Percentiles rank a stretch among this genome's conserved stretches.
These are phyloP conservation scores for Etheostoma nigrum DNA, from an alignment of 2,797 vertebrate species.

Conservation along the genomic window DNA sequence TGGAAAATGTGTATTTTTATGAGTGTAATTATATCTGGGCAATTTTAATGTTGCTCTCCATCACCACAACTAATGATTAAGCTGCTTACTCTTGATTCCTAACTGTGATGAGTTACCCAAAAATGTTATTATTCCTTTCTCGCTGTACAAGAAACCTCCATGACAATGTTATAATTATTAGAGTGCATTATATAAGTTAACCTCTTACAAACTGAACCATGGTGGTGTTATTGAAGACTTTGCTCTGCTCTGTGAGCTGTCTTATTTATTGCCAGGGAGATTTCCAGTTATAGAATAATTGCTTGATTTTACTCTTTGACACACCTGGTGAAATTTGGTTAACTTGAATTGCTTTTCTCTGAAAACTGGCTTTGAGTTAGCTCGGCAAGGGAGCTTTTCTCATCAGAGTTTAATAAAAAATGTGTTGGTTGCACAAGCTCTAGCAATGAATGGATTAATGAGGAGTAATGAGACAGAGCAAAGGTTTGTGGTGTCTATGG, in stretches of 20 bases:
- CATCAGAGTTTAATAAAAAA: slow-evolving; percentile 30
- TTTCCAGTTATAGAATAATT: slow-evolving; percentile 17
- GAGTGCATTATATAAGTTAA: neutral
- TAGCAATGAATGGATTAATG: slow-evolving; percentile 28
- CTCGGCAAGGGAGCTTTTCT: slow-evolving; percentile 11
- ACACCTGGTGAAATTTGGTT: slow-evolving; percentile 12
- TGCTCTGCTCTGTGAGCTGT: neutral
- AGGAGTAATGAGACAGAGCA: slow-evolving; percentile 13
- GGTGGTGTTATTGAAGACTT: neutral
- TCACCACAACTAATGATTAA: neutral
- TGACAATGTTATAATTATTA: neutral
- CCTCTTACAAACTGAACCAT: neutral
- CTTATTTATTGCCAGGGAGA: neutral
- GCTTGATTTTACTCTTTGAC: slow-evolving; percentile 10
- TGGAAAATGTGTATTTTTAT: no score
- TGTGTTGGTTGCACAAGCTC: neutral
- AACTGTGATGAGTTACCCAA: neutral
- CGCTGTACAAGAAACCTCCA: no score
- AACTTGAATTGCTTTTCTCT: slow-evolving; percentile 27
- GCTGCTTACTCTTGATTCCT: neutral
- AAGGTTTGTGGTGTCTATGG: neutral
- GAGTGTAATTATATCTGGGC: neutral
- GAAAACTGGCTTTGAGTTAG: slow-evolving; percentile 6
- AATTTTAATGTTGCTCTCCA: neutral
- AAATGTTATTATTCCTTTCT: neutral